Conservation (phyloP, 2,113 vertebrate species). For the Cavia aperea region DNA sequence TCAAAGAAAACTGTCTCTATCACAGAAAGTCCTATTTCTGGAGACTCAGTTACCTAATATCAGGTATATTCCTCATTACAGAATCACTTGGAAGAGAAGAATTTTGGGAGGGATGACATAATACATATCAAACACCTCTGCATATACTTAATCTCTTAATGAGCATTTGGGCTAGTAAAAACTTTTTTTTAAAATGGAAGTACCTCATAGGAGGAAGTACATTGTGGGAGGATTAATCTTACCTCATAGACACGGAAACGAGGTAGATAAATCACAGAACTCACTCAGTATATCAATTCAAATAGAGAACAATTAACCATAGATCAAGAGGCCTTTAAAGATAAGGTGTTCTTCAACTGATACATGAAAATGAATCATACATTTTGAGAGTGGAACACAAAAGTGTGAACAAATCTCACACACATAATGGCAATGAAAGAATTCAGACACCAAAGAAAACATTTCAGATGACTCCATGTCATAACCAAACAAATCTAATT, state of each 20-base stretch:
- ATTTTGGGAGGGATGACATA: rapidly evolving
- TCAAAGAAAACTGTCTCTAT: neutral
- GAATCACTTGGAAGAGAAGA: neutral
- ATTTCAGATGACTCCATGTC: neutral
- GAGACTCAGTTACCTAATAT: neutral
- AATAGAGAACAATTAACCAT: neutral
- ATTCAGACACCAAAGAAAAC: neutral
- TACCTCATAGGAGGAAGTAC: neutral
- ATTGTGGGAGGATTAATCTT: slow-evolving; percentile 16
- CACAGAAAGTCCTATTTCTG: neutral
- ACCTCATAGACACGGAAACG: neutral
- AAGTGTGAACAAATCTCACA: neutral
- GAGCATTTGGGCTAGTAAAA: neutral
- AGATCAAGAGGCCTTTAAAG: slow-evolving; percentile 21
- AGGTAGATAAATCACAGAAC: neutral
- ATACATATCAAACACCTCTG: neutral
- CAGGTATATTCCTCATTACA: neutral
- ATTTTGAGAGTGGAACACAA: neutral
- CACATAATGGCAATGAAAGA: neutral
- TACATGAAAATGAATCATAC: neutral
- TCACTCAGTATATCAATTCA: neutral
- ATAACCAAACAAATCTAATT: neutral
- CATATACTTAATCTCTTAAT: neutral
- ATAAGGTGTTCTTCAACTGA: slow-evolving; percentile 1
- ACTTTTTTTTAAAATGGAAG: neutral